A percentile compares a stretch with the other conserved stretches of the same genome.
phyloP scores from a whole-genome alignment of 2,113 vertebrate genomes.

The Nothoprocta pentlandii region DNA sequence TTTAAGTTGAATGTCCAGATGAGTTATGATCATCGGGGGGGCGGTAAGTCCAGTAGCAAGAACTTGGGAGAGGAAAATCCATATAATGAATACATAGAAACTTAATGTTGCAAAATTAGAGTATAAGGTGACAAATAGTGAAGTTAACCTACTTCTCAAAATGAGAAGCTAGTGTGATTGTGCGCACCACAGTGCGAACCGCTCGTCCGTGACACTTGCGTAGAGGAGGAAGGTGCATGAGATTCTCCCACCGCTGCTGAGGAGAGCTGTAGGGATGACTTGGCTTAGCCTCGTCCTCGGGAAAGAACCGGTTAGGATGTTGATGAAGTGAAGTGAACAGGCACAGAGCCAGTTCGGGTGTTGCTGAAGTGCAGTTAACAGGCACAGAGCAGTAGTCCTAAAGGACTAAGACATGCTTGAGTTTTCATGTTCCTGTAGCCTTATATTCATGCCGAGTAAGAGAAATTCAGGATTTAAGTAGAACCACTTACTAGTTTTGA shows the following conservation, averaged over 20 bases:
- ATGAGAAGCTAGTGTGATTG: not conserved
- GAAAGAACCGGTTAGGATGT: not conserved
- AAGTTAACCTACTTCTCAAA: not conserved
- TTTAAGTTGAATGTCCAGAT: conserved; percentile 45
- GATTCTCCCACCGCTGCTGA: not conserved
- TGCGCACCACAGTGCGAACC: not conserved
- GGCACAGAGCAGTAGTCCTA: not conserved
- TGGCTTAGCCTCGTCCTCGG: not conserved
- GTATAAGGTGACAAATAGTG: not conserved
- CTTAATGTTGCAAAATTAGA: conserved; percentile 25
- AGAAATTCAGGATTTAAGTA: not conserved
- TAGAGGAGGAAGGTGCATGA: rapidly evolving
- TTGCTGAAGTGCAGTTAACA: not conserved
- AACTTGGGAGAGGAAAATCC: conserved; percentile 38
- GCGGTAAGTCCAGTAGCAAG: not conserved
- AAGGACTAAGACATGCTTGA: not conserved
- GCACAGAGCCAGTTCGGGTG: not conserved
- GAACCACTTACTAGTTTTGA: not conserved
- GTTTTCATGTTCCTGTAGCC: not conserved
- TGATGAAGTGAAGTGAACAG: not conserved
- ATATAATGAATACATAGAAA: not conserved
- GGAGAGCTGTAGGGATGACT: not conserved
- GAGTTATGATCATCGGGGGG: conserved; percentile 33
- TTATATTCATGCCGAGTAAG: not conserved
- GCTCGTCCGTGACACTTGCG: not conserved